Percentiles rank a stretch among this genome's conserved stretches.
phyloP scores from a whole-genome alignment of 2,888 invertebrate genomes.

The Crepidodera aurea region DNA sequence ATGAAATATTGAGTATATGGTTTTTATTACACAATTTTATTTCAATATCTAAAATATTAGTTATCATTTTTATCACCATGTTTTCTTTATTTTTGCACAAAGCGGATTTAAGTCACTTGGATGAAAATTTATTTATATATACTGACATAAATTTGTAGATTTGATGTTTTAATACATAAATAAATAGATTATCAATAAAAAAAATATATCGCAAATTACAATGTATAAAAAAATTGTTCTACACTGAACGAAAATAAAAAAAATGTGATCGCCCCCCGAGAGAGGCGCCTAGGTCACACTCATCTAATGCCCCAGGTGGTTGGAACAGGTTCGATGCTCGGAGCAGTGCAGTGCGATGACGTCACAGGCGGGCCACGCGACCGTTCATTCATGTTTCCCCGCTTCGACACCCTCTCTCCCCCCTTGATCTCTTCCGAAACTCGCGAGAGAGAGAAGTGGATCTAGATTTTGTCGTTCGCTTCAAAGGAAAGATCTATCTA shows the following conservation, averaged over 20 bases:
- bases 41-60: too few species aligned
- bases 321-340: conserved; percentile 47
- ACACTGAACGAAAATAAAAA: not conserved
- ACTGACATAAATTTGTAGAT: too few species aligned
- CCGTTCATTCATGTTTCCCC: conserved; percentile 50
- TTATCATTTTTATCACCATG: too few species aligned
- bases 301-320: conserved; percentile 47
- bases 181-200: too few species aligned
- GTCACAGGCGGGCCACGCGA: conserved; percentile 52
- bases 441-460: not conserved
- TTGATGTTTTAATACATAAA: too few species aligned
- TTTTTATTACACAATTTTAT: too few species aligned
- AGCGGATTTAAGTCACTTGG: too few species aligned
- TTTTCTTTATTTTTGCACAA: too few species aligned
- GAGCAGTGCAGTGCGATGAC: conserved; percentile 37
- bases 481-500: conserved; percentile 9
- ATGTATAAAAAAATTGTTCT: too few species aligned
- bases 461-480: conserved; percentile 12
- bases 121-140: too few species aligned
- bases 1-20: too few species aligned
- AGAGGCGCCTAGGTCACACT: conserved; percentile 38
- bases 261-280: conserved; percentile 4
- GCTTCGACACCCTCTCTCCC: conserved; percentile 21
- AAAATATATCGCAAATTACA: too few species aligned
- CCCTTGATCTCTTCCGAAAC: not conserved